Evolutionary conservation across 2,888 invertebrate genomes (phyloP), one percentile per base, ranked within the genome.

Genomic region (Melipona beecheii): DNA sequence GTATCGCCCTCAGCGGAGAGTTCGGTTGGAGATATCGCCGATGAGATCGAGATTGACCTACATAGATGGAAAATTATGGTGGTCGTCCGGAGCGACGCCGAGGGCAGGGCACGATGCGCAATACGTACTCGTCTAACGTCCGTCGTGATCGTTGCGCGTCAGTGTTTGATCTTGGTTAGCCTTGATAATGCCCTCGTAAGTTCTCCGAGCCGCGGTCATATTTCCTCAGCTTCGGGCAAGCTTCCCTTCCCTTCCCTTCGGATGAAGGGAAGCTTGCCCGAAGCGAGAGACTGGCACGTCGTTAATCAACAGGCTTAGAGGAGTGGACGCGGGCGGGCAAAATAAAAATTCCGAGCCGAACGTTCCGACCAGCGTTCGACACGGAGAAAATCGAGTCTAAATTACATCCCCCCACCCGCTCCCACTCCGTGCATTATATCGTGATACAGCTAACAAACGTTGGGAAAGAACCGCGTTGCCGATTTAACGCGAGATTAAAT

Each of bases 1-100:
- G 36, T 36, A 36, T 9, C 36, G 36, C 4, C 31, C 31, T 31
- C 31, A 31, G 31, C 31, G 31, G 31, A 31, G 43, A 43, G 43
- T 56, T n/a, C 52, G 65, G 56, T 31, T 78, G 19, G 49, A 64
- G 31, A 52, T 70, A 79, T 87, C 78, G 73, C 58, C 68, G 43
- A 75, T 66, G 70, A 50, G 79, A 72, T 87, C 82, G 60, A 80
- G 76, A 64, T 75, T 64, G 76, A 75, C 86, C 86, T 88, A 86
- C 89, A 90, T 90, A 87, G 87, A 89, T 86, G 85, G 89, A 87
- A 90, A 90, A 88, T 91, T 91, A 90, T 89, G 86, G 43, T 85
- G 78, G 19, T n/a, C 70, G 43, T 76, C 75, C 52, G 78, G 83
- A 84, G 78, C 82, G 85, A 85, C 81, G 86, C 70, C 78, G 66